Base-by-base conservation (phyloP, 2,113 vertebrate genomes). In the Hippolais icterina region DNA sequence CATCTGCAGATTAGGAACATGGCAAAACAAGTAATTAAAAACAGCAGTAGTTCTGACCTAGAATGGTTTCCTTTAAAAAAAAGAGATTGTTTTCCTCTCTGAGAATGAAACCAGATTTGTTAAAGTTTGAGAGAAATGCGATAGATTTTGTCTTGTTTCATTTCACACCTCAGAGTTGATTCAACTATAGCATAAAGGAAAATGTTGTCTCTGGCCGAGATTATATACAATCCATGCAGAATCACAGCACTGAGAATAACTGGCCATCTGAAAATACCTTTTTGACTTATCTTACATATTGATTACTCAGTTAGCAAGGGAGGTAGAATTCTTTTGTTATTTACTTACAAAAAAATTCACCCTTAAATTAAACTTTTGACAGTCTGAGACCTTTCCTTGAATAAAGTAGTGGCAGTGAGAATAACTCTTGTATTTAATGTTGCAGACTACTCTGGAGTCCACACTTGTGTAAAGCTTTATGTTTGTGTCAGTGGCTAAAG, bases 111-210 rank as follows among this genome's bases (percentile, higher is more conserved):
- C 60, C 11, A 84, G 19, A 21, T 78, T 83, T 78, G 25, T 81
- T 87, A 46, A 89, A 79, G 15, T 65, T 88, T 46, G 16, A 37
- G 50, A 66, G 22, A 85, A 42, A 46, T 75, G 33, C 70, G 63
- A 93, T 86, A 76, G 50, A 59, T 88, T 95, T 75, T 84, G 33
- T 89, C 39, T 80, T 83, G 74, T 88, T 91, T 92, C 71, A 82
- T 94, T 91, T 96, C 53, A 89, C 59, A 89, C 66, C 70, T 86
- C 37, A 68, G 64, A 95, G 41, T 21, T 87, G 72, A 93, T 89
- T 96, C 90, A 93, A 83, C 80, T 69, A 33, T 17, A 84, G 24
- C 37, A 44, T 65, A 76, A 46, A 93, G 56, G 59, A 96, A 94
- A 95, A 92, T 84, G 15, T 29, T 76, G 31, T 87, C 46, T 75